Conservation (phyloP, 2,797 vertebrate genomes). For the Hephaestus fuliginosus region DNA sequence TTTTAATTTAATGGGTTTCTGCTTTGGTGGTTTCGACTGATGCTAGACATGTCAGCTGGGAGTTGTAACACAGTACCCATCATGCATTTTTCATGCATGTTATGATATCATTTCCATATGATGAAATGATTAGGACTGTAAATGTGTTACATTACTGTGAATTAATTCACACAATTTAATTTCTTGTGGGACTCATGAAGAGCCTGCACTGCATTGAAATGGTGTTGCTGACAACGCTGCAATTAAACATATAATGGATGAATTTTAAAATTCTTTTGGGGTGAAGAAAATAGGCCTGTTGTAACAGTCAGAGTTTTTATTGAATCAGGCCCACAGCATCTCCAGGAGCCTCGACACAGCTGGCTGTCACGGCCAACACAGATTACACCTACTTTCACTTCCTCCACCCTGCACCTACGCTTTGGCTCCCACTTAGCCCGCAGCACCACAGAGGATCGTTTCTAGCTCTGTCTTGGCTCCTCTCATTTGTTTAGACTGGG, state of each 20-base stretch:
- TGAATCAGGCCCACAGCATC: slow-evolving; percentile 2
- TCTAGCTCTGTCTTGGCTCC: slow-evolving; percentile 5
- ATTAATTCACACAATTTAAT: background rate
- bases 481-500: background rate
- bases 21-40: background rate
- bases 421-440: slow-evolving; percentile 19
- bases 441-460: slow-evolving; percentile 31
- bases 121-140: slow-evolving; percentile 12
- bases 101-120: background rate
- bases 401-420: slow-evolving; percentile 23
- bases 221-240: background rate
- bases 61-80: background rate
- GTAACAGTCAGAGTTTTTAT: background rate
- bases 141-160: background rate
- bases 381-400: slow-evolving; percentile 14
- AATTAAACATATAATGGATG: too few species aligned
- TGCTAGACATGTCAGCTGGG: background rate
- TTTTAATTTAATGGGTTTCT: background rate
- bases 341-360: background rate
- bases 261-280: background rate
- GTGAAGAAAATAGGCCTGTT: background rate
- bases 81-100: slow-evolving; percentile 14
- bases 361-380: slow-evolving; percentile 3
- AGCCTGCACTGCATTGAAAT: background rate
- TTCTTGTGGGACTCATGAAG: background rate